These are phyloP conservation scores for Acleris sparsana DNA, from an alignment of 2,888 invertebrate species.

Conservation along the genomic window DNA sequence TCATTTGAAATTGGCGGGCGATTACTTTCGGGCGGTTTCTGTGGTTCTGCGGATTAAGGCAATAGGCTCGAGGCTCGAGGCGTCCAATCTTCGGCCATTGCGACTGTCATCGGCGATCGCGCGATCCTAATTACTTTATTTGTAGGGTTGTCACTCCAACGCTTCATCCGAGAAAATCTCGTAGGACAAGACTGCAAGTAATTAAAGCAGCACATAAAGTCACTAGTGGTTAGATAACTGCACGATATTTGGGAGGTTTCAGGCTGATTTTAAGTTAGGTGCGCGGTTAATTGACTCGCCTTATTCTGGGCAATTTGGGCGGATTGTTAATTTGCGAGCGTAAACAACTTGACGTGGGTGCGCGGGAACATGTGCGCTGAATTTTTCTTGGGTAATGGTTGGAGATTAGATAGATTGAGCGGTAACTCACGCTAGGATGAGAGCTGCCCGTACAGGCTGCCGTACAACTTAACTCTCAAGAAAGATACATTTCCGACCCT, in stretches of 20 bases:
- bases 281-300: neutral
- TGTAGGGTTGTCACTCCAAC: conserved; percentile 35
- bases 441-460: no score
- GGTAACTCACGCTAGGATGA: neutral
- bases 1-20: conserved; percentile 29
- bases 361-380: conserved; percentile 2
- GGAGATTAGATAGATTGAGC: neutral
- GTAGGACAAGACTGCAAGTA: neutral
- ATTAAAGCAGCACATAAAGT: neutral
- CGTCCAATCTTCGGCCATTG: neutral
- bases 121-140: conserved; percentile 42
- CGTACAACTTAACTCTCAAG: no score
- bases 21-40: conserved; percentile 26
- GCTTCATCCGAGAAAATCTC: conserved; percentile 4
- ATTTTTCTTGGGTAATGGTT: conserved; percentile 2
- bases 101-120: conserved; percentile 36
- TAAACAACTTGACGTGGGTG: conserved; percentile 5
- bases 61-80: neutral
- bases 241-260: no score
- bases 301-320: neutral
- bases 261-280: neutral
- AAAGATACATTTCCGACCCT: no score
- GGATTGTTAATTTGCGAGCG: conserved; percentile 4
- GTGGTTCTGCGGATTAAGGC: conserved; percentile 11
- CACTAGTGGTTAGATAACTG: no score